These are phyloP conservation scores for Lates japonicus DNA, from an alignment of 2,797 vertebrate species.

Conservation along the genomic window DNA sequence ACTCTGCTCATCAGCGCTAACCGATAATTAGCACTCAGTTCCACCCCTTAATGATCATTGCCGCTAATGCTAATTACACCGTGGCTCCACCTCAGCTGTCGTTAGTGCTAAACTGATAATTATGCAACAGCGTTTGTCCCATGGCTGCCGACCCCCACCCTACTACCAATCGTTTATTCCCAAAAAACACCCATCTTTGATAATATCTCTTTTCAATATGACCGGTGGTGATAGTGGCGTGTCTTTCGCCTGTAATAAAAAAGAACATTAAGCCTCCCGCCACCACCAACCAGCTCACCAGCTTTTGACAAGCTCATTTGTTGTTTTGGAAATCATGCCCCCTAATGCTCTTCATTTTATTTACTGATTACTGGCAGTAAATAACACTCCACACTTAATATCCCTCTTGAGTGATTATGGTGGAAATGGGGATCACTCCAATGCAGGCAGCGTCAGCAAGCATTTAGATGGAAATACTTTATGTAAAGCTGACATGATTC, in stretches of 20 bases:
- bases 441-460: conserved; percentile 52
- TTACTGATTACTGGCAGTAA: conserved; percentile 78
- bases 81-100: conserved; percentile 79
- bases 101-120: conserved; percentile 78
- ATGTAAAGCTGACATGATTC: conserved; percentile 75
- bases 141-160: conserved; percentile 55
- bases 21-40: conserved; percentile 85
- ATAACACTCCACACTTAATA: conserved; percentile 74
- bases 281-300: conserved; percentile 48
- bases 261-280: conserved; percentile 57
- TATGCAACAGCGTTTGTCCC: conserved; percentile 67
- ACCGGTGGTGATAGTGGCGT: conserved; percentile 30
- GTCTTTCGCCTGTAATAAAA: conserved; percentile 55
- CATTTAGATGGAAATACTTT: conserved; percentile 68
- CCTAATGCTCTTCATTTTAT: conserved; percentile 76
- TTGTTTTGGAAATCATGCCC: conserved; percentile 72
- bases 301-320: conserved; percentile 78
- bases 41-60: conserved; percentile 85
- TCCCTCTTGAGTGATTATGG: conserved; percentile 70
- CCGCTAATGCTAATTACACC: conserved; percentile 84
- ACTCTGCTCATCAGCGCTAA: conserved; percentile 80
- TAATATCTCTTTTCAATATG: conserved; percentile 50
- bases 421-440: conserved; percentile 54
- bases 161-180: conserved; percentile 30
- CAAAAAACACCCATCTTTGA: conserved; percentile 35